These are phyloP conservation scores for Iselma pallidipennis DNA, from an alignment of 2,888 invertebrate genomes.

Conservation along the genomic window DNA sequence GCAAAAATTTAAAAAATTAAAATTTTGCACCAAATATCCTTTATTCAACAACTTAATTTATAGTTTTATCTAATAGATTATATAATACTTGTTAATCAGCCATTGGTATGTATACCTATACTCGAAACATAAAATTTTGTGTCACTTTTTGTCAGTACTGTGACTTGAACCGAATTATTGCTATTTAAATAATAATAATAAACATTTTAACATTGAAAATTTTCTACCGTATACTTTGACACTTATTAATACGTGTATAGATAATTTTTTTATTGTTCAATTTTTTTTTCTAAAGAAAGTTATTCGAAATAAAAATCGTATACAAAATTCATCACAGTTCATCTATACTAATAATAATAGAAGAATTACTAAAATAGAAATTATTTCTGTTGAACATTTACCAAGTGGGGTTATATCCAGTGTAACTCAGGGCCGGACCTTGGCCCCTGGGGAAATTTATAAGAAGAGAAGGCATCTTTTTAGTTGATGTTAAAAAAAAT, in stretches of 20 bases:
- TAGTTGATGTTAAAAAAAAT: too few relatives aligned
- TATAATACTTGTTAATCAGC: conserved; percentile 36
- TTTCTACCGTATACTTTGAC: conserved; percentile 19
- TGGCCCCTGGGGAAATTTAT: too few relatives aligned
- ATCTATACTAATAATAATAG: conserved; percentile 34
- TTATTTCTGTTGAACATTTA: conserved; percentile 7
- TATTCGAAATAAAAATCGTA: conserved; percentile 36
- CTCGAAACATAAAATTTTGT: conserved; percentile 16
- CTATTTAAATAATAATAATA: conserved; percentile 32
- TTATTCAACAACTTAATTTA: conserved; percentile 36
- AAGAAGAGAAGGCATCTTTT: too few relatives aligned
- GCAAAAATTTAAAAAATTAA: too few relatives aligned
- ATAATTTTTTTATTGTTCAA: conserved; percentile 4
- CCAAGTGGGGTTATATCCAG: conserved; percentile 26
- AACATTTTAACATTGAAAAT: conserved; percentile 22
- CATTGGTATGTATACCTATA: conserved; percentile 4
- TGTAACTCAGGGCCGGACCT: too few relatives aligned
- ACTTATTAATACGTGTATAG: conserved; percentile 15
- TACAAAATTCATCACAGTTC: conserved; percentile 50
- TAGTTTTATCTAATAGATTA: conserved; percentile 29
- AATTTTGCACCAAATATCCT: conserved; percentile 14
- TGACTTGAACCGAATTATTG: conserved; percentile 29
- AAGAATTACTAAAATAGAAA: conserved; percentile 20
- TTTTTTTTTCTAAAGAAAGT: neutral
- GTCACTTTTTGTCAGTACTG: conserved; percentile 29